Evolutionary conservation across 92 coral and sea anemone species (phyloP).

Genomic region (Zoanthus solanderi): DNA sequence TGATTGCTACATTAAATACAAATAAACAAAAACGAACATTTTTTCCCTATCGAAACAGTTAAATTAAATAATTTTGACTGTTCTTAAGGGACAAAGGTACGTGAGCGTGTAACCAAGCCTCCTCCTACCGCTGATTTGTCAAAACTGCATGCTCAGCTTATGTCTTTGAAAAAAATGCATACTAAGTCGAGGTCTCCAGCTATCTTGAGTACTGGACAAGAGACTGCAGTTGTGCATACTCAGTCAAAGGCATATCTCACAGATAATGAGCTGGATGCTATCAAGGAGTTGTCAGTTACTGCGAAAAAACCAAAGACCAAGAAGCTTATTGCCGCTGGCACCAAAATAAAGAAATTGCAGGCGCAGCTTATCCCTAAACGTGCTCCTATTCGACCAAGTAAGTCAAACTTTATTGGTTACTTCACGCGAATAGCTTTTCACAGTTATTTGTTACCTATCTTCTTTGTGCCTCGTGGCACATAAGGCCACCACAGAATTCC

Average conservation of each 20-base stretch:
- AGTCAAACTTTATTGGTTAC: not conserved
- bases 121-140: not conserved
- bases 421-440: not conserved
- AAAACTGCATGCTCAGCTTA: conserved; percentile 19
- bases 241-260: conserved; percentile 20
- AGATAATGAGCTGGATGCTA: conserved; percentile 4
- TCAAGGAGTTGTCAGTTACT: conserved; percentile 16
- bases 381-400: conserved; percentile 9
- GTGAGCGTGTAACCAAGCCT: conserved; percentile 37
- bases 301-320: not conserved
- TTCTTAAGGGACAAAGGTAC: conserved; percentile 22
- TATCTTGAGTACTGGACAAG: not conserved
- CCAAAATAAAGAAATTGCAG: not conserved
- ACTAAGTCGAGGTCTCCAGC: not conserved
- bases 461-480: too few species aligned
- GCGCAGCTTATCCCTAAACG: not conserved
- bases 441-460: too few species aligned
- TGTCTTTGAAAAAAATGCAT: not conserved
- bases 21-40: not conserved
- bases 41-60: not conserved
- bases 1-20: too few species aligned
- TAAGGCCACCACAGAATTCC: too few species aligned
- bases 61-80: not conserved
- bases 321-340: not conserved
- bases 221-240: conserved; percentile 9